phyloP scores from a whole-genome alignment of 2,888 invertebrate species.

The Rhamphomyia laevipes region DNA sequence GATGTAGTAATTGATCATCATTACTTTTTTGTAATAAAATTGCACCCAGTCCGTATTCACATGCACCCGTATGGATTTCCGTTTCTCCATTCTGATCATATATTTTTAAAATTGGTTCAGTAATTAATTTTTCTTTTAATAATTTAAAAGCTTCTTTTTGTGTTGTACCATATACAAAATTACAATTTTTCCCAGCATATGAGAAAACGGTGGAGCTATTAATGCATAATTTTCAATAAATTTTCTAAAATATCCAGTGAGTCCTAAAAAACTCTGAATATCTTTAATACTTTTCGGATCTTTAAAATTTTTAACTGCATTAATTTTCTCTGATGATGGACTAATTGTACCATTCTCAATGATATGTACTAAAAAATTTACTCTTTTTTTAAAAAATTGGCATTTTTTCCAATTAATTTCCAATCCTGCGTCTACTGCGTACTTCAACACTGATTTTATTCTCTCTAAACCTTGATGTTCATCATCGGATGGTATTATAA shows the following conservation, averaged over 20 bases:
- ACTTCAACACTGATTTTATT: conserved; percentile 6
- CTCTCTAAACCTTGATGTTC: conserved; percentile 11
- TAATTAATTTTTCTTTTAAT: neutral
- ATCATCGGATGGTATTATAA: conserved; percentile 13
- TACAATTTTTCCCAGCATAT: neutral
- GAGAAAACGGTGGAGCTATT: conserved; percentile 7
- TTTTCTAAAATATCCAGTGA: conserved; percentile 13
- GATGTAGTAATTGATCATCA: conserved; percentile 6
- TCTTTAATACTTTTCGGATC: conserved; percentile 8
- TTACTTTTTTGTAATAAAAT: conserved; percentile 8
- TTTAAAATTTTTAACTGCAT: conserved; percentile 9
- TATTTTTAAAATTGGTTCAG: conserved; percentile 1
- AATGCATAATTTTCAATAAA: conserved; percentile 9
- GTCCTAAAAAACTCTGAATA: conserved; percentile 13
- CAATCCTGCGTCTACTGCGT: conserved; percentile 9
- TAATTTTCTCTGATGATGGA: conserved; percentile 8
- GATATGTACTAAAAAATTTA: conserved; percentile 12
- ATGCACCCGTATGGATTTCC: conserved; percentile 10
- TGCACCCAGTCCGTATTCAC: conserved; percentile 11
- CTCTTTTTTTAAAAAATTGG: conserved; percentile 11
- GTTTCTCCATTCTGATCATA: conserved; percentile 2
- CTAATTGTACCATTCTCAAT: conserved; percentile 9
- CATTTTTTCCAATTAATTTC: conserved; percentile 16
- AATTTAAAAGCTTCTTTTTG: neutral
- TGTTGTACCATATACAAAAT: neutral